Evolutionary conservation across 2,797 vertebrate species (phyloP).

Genomic region (Naso thynnoides): DNA sequence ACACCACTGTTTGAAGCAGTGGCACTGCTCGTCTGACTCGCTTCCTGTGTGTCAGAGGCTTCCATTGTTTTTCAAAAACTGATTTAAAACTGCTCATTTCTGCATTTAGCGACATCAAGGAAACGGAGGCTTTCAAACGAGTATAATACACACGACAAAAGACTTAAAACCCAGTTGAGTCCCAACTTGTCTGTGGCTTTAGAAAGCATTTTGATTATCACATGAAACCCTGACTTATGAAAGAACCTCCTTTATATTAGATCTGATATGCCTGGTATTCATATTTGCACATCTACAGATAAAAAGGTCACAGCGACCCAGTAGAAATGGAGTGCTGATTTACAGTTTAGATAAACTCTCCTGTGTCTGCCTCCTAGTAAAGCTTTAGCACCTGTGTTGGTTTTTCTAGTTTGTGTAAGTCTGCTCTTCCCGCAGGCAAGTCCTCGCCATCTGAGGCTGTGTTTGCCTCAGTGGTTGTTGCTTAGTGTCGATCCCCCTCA

Average conservation of each 20-base stretch:
- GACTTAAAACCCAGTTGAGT: not conserved
- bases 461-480: slow-evolving; percentile 30
- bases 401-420: slow-evolving; percentile 31
- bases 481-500: slow-evolving; percentile 13
- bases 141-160: not conserved
- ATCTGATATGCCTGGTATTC: not conserved
- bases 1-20: not conserved
- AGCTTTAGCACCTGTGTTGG: slow-evolving; percentile 13
- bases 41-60: slow-evolving; percentile 7
- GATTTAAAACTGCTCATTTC: not conserved
- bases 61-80: not conserved
- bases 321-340: slow-evolving; percentile 17
- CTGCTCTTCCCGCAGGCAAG: slow-evolving; percentile 34
- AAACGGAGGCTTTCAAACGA: not conserved
- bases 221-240: not conserved
- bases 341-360: slow-evolving; percentile 22
- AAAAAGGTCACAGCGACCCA: not conserved
- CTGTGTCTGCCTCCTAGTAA: slow-evolving; percentile 22
- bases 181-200: not conserved
- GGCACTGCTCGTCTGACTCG: not conserved
- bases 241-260: not conserved
- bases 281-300: not conserved
- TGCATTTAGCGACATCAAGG: not conserved
- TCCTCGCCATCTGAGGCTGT: slow-evolving; percentile 40
- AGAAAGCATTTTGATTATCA: not conserved